Conservation (phyloP, 2,797 vertebrate genomes). For the Pangasius krempfi region DNA sequence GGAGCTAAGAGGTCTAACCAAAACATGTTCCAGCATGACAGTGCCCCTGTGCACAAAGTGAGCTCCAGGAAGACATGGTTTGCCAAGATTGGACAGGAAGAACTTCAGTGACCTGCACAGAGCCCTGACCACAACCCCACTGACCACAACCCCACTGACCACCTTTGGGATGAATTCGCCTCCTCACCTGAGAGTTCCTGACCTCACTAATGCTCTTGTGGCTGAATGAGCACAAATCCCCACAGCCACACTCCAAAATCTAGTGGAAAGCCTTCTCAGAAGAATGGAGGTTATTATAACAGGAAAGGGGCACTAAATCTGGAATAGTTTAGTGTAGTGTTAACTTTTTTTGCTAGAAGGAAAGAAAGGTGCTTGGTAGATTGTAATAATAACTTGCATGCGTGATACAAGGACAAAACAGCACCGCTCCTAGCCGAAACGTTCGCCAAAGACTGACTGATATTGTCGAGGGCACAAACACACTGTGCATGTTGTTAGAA, state of each 20-base stretch:
- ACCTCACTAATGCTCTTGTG: conserved; percentile 6
- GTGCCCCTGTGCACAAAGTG: neutral
- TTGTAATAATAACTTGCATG: neutral
- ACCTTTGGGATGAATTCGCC: neutral
- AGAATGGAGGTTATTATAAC: neutral
- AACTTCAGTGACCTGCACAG: neutral
- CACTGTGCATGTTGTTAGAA: neutral
- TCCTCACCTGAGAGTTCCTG: neutral
- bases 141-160: neutral
- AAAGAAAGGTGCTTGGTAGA: neutral
- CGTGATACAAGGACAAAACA: neutral
- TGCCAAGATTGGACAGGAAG: neutral
- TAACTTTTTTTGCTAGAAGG: neutral
- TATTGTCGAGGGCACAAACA: neutral
- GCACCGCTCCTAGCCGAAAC: neutral
- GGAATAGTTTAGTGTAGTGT: neutral
- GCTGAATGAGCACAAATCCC: neutral
- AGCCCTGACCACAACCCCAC: neutral
- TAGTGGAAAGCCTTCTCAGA: neutral
- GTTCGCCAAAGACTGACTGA: neutral
- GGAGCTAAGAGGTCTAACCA: neutral
- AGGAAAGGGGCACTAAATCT: neutral
- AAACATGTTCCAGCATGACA: neutral
- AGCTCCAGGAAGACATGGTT: neutral
- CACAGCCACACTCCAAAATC: neutral